Evolutionary conservation across 1,140 invertebrate genomes (phyloP), one percentile per base, ranked within the genome.

Genomic region (Anastrepha obliqua): DNA sequence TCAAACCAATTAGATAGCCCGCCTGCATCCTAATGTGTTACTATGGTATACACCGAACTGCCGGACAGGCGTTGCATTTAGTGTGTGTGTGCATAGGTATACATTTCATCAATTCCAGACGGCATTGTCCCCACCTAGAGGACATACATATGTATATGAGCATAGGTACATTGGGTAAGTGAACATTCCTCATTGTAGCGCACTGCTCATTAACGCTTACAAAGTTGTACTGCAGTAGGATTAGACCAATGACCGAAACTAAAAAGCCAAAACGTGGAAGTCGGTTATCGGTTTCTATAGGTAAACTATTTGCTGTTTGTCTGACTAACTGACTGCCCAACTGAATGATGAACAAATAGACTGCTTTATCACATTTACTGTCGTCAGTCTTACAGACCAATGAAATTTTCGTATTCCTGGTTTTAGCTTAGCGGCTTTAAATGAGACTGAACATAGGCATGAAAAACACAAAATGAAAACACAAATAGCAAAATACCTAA

Each of bases 191-290:
- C 62, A 13, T 20, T 64, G 62, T 8, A 64, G 62, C 20, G 17
- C n/a, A 8, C 62, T 64, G n/a, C 62, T 64, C 62, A 64, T 64
- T 64, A 64, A 20, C 62, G n/a, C 62, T 64, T 7, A 64, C 62
- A 64, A 64, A 64, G 62, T 64, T 64, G 20, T 8, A 20, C n/a
- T 20, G 62, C 5, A 64, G 9, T 20, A 20, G 62, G 62, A 64
- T 64, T 64, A 64, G 62, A 20, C 17, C 62, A 64, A 64, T 20
- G 62, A 64, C 62, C 62, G 62, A 29, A 64, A 64, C 17, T 17
- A 64, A 17, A 20, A 20, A 20, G 17, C n/a, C 62, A 64, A 64
- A 64, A 20, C 62, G 29, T 29, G 29, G 29, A 29, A 0, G 29
- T 29, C 15, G 62, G 9, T 0, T 8, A 64, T 20, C n/a, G 17